Conservation (phyloP, 2,888 invertebrate genomes). For the Lamproptera curius region DNA sequence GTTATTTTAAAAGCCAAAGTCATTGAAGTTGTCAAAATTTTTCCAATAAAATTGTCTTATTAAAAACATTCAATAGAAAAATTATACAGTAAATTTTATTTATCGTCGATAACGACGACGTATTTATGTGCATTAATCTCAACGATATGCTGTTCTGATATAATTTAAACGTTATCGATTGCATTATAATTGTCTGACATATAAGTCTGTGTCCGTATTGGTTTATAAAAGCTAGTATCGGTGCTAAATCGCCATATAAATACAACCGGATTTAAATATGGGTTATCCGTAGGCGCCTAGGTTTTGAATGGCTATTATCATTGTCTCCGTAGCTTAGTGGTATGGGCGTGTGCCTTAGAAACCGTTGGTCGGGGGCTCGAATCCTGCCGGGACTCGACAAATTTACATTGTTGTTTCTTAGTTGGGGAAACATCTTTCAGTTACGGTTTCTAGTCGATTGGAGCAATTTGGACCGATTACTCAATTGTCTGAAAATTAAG, state of each 20-base stretch:
- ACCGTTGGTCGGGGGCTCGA: too few species aligned
- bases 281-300: too few species aligned
- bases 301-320: neutral
- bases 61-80: neutral
- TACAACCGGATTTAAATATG: neutral
- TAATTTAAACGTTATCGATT: neutral
- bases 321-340: neutral
- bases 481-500: too few species aligned
- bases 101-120: too few species aligned
- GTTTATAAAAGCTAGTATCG: neutral
- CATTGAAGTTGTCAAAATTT: too few species aligned
- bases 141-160: neutral
- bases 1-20: neutral
- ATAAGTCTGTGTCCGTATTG: neutral
- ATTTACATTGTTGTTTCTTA: too few species aligned
- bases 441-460: too few species aligned
- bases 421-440: neutral
- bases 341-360: too few species aligned
- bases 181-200: neutral
- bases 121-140: too few species aligned
- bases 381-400: too few species aligned
- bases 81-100: too few species aligned
- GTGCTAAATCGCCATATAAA: neutral
- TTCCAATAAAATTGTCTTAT: neutral
- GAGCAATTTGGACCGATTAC: too few species aligned